These are phyloP conservation scores for Aphidius gifuensis DNA, from an alignment of 1,140 invertebrate species.

Conservation along the genomic window DNA sequence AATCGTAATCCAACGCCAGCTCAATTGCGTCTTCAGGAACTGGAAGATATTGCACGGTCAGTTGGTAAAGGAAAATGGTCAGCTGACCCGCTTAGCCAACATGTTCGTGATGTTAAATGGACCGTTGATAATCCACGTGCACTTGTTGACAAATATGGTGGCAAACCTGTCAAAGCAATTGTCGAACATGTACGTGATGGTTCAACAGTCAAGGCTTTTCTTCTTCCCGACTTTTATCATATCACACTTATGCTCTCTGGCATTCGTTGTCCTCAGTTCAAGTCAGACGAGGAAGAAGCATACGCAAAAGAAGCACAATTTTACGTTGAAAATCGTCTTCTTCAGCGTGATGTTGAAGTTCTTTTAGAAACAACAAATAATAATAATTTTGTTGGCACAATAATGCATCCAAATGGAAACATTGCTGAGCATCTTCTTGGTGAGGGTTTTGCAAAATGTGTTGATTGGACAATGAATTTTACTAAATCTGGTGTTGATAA, in stretches of 20 bases:
- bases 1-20: conserved; percentile 66
- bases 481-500: conserved; percentile 81
- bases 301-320: conserved; percentile 82
- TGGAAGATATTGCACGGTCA: conserved; percentile 88
- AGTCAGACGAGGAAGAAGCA: conserved; percentile 58
- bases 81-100: conserved; percentile 54
- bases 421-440: conserved; percentile 89
- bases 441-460: conserved; percentile 92
- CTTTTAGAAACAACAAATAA: conserved; percentile 89
- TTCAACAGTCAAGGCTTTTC: conserved; percentile 85
- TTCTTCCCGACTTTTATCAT: conserved; percentile 84
- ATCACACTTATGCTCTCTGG: conserved; percentile 94
- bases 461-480: conserved; percentile 95
- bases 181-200: conserved; percentile 96
- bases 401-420: conserved; percentile 87
- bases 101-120: conserved; percentile 86
- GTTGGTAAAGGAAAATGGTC: conserved; percentile 86
- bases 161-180: conserved; percentile 80
- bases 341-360: conserved; percentile 93
- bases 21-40: conserved; percentile 68
- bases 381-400: conserved; percentile 91
- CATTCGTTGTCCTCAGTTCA: conserved; percentile 75
- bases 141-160: conserved; percentile 77
- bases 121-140: conserved; percentile 76
- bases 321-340: conserved; percentile 85